Evolutionary conservation across 2,888 invertebrate genomes (phyloP), one percentile per base, ranked within the genome.

Genomic region (Parnassius glacialis): DNA sequence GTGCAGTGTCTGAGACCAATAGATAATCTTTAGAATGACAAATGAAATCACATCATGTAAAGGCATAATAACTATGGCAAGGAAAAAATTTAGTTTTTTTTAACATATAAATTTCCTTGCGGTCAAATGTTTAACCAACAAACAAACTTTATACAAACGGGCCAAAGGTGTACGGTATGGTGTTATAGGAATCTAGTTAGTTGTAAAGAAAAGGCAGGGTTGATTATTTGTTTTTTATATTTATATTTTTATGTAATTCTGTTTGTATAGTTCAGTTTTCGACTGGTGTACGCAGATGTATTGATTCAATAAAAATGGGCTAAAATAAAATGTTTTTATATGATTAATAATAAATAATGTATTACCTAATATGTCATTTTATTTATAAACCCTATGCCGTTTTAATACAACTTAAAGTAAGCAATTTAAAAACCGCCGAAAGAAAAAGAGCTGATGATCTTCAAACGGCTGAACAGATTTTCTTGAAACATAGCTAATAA

Each of bases 291-390:
- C 12, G 25, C 58, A 2, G 44, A 34, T 11, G 52, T 20, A 13
- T 10, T 41, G 10, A 41, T 52, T 11, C 9, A 53, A 48, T 48
- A 25, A 44, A 12, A 47, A 59, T 59, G 52, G 59, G 52, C 45
- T 59, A 52, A 52, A 11, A 25, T 58, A 7, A 20, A 57, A 57
- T 51, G 43, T 59, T 59, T 59, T 34, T 59, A 53, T 59, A 59
- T 59, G 52, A 53, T 59, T 59, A 53, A 42, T 47, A 59, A 53
- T 59, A 59, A 59, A 59, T 9, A 16, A 48, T 53, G 48, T 59
- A 59, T 59, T 59, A 59, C 48, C 16, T 12, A n/a, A 5, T 11
- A 10, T 44, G 51, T 34, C 41, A 34, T 53, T 59, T 59, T 48
- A 52, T 59, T 53, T 53, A 10, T 50, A 12, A 34, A 20, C n/a